Percentiles rank a stretch among this genome's conserved stretches.
Evolutionary conservation across 2,888 invertebrate species (phyloP).

Genomic region (Coelopa pilipes): DNA sequence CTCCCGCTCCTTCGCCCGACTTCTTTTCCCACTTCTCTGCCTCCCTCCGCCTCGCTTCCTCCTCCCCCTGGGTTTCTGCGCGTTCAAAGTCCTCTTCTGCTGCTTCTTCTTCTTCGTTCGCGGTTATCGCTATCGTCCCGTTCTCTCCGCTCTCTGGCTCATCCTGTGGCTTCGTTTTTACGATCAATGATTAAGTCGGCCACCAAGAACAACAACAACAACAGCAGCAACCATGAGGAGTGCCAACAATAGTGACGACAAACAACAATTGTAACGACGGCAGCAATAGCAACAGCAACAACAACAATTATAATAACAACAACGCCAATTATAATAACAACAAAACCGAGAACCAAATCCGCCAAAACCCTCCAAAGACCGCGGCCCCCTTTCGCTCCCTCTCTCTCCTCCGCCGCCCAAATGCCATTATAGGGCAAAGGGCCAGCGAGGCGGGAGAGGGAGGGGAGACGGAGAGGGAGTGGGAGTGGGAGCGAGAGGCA

Average conservation of each 20-base stretch:
- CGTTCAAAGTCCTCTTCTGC: no score
- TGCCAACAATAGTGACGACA: not conserved
- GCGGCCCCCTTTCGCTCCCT: no score
- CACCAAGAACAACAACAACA: not conserved
- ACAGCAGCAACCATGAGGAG: not conserved
- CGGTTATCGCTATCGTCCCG: no score
- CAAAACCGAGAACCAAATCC: no score
- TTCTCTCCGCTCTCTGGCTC: no score
- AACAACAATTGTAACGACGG: not conserved
- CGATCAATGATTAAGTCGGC: constrained; percentile 2
- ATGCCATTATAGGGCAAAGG: not conserved
- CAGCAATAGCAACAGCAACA: not conserved
- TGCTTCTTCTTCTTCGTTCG: no score
- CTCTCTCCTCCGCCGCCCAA: not conserved
- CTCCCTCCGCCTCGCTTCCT: no score
- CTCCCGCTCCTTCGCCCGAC: no score
- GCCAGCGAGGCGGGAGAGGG: not conserved
- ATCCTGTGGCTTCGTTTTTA: constrained; percentile 3
- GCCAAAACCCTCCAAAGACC: no score
- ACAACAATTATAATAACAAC: not conserved
- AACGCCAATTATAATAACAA: not conserved
- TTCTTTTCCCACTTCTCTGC: no score
- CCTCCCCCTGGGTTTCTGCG: no score
- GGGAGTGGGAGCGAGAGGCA: not conserved
- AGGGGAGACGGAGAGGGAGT: no score